phyloP scores from a whole-genome alignment of 2,113 vertebrate genomes.

The Phrynocephalus versicolor region DNA sequence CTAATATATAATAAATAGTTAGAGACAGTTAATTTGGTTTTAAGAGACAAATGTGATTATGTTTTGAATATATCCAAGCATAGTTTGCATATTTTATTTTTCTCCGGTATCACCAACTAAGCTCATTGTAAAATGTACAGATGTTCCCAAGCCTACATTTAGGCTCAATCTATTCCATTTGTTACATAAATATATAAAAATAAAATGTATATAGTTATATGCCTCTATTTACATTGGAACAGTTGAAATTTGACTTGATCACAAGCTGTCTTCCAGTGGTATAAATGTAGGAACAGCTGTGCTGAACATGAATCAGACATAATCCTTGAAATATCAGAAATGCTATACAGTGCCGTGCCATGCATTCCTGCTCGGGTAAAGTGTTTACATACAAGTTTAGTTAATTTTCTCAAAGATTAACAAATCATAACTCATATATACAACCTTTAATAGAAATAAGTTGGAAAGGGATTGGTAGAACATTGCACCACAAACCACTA shows the following conservation, averaged over 20 bases:
- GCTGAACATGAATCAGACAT: constrained; percentile 62
- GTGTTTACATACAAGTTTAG: constrained; percentile 51
- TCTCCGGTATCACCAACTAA: background rate
- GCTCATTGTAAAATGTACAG: background rate
- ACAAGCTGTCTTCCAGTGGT: constrained; percentile 58
- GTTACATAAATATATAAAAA: background rate
- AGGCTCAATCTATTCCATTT: constrained; percentile 11
- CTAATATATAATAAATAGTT: background rate
- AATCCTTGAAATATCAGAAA: constrained; percentile 65
- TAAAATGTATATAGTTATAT: constrained; percentile 51
- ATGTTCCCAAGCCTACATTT: background rate
- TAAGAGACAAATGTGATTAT: background rate
- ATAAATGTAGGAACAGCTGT: constrained; percentile 70
- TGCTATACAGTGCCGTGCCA: constrained; percentile 23
- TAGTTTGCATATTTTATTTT: constrained; percentile 14
- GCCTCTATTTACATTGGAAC: constrained; percentile 57
- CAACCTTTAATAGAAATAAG: background rate
- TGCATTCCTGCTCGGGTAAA: constrained; percentile 49
- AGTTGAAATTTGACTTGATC: constrained; percentile 59
- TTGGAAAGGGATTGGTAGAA: background rate
- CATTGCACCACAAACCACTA: background rate
- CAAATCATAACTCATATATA: constrained; percentile 21
- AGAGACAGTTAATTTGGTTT: background rate
- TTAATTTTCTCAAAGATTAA: constrained; percentile 34
- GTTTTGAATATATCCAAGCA: background rate